Conservation (phyloP, 2,797 vertebrate genomes). For the Morus bassanus region DNA sequence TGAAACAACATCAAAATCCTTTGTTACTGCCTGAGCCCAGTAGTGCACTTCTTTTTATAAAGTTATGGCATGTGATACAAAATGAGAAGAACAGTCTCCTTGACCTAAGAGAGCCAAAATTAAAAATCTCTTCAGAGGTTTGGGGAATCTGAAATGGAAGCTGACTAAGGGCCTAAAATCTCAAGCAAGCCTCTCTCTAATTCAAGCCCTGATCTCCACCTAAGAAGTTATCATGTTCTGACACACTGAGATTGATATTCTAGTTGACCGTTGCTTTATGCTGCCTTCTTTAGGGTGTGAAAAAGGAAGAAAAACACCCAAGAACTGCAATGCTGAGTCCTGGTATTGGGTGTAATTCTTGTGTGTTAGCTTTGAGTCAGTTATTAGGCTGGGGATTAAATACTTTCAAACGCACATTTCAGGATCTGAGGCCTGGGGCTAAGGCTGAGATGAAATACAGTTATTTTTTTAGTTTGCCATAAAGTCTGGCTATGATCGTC, state of each 20-base stretch:
- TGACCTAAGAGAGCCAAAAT: conserved; percentile 26
- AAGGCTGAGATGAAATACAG: conserved; percentile 48
- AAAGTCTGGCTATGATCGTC: conserved; percentile 19
- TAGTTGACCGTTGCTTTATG: not conserved
- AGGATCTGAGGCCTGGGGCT: conserved; percentile 48
- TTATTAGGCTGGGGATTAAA: conserved; percentile 39
- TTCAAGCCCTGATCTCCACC: not conserved
- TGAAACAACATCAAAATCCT: not conserved
- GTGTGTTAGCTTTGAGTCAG: conserved; percentile 8
- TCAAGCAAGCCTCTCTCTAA: not conserved
- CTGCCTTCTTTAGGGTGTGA: not conserved
- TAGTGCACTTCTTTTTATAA: conserved; percentile 1
- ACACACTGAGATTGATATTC: not conserved
- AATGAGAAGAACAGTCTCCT: not conserved
- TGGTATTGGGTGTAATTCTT: conserved; percentile 12
- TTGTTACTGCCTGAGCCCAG: not conserved
- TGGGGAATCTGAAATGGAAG: conserved; percentile 11
- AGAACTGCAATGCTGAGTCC: not conserved
- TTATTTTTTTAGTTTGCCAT: not conserved
- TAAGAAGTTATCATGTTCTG: not conserved
- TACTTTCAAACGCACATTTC: conserved; percentile 1
- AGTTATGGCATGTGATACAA: not conserved
- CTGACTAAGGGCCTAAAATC: not conserved
- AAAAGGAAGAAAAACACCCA: not conserved
- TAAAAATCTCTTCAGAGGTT: conserved; percentile 23